Evolutionary conservation across 2,113 vertebrate species (phyloP).

Genomic region (Halcyon senegalensis): DNA sequence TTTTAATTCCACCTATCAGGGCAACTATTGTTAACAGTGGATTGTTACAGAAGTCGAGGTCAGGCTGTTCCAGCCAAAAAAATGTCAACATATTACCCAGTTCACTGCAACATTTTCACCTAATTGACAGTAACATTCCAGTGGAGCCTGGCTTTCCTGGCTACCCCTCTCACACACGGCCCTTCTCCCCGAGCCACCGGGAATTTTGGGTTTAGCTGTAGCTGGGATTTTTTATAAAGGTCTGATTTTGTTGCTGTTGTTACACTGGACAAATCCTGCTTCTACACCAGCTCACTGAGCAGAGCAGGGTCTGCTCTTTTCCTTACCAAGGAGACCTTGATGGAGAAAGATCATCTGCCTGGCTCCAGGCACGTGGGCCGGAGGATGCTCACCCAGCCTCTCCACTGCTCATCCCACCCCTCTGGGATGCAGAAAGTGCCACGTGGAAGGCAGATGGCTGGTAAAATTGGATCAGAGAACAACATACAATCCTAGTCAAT

Average conservation of each 20-base stretch:
- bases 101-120: background rate
- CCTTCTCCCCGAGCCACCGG: fast-evolving
- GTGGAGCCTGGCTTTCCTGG: background rate
- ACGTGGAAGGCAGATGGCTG: background rate
- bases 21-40: background rate
- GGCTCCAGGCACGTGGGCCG: fast-evolving
- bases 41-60: background rate
- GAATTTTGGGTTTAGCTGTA: background rate
- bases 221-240: background rate
- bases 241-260: background rate
- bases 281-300: background rate
- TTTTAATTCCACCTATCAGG: background rate
- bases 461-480: background rate
- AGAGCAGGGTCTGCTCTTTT: background rate
- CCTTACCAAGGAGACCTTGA: background rate
- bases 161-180: background rate
- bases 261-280: background rate
- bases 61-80: constrained; percentile 22
- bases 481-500: background rate
- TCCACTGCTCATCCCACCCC: background rate
- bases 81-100: background rate
- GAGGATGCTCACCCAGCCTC: background rate
- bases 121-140: background rate
- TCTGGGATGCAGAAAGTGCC: background rate
- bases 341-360: background rate